Base-by-base conservation (phyloP, 1,140 invertebrate species). In the Cataglyphis hispanica region DNA sequence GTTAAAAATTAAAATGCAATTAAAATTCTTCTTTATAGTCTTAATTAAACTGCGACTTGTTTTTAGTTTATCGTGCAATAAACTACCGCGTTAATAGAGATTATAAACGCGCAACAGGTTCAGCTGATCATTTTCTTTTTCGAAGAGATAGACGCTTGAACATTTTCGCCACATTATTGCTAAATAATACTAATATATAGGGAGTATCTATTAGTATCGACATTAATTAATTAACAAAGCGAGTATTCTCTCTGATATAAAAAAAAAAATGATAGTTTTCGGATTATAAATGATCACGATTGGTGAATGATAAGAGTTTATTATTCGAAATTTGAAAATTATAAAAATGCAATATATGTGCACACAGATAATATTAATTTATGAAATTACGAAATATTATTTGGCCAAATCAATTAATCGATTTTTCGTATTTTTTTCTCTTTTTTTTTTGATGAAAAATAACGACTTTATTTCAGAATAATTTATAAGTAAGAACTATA, bases 21-120 rank as follows among this genome's bases (percentile, higher is more conserved):
- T 19, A 46, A 83, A 56, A 83, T 83, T 60, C 43, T 40, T 34
- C 25, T 69, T 80, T 58, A 69, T 40, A 25, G 34, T 27, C 34
- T 72, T 83, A 83, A 70, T 83, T 72, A 58, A 83, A 19, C 11
- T 46, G 25, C 66, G 37, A 72, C 19, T 11, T 22, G 13, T 25
- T 81, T 53, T 81, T 72, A 83, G 70, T 81, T 81, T 81, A 60
- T 22, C 11, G 19, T n/a, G 25, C 34, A 43, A 81, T 83, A 72
- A 83, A 83, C 53, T 83, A 58, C 8, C 11, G n/a, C 13, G 53
- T 75, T 74, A 27, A 75, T 75, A 84, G 56, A 16, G 61, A 78
- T 84, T 78, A 84, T 34, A 25, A 78, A 66, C 31, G 72, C 58
- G 72, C 61, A 84, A 84, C 70, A 77, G 72, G 72, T 84, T 78